phyloP scores from a whole-genome alignment of 2,888 invertebrate genomes.

The Rhagonycha fulva region DNA sequence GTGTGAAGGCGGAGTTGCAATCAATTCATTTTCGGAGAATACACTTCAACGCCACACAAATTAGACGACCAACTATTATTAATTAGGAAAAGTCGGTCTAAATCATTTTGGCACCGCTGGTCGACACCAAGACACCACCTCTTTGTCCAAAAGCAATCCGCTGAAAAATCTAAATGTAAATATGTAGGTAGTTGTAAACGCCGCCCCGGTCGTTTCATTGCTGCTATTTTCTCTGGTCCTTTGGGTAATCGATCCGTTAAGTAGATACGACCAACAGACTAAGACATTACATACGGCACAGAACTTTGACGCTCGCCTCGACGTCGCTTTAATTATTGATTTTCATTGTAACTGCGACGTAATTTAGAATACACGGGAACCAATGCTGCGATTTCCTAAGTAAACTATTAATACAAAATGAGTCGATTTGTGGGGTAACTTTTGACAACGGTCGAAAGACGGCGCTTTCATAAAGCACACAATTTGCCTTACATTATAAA shows the following conservation, averaged over 20 bases:
- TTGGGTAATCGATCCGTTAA: slow-evolving; percentile 27
- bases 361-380: slow-evolving; percentile 24
- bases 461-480: slow-evolving; percentile 1
- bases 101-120: neutral
- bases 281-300: slow-evolving; percentile 29
- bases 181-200: neutral
- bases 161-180: neutral
- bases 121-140: neutral
- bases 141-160: neutral
- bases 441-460: slow-evolving; percentile 1
- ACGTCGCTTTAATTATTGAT: slow-evolving; percentile 34
- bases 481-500: neutral
- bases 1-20: neutral
- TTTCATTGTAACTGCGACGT: slow-evolving; percentile 31
- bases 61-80: neutral
- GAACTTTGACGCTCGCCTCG: slow-evolving; percentile 31
- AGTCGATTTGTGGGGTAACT: slow-evolving; percentile 5
- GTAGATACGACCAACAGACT: slow-evolving; percentile 26
- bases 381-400: slow-evolving; percentile 14
- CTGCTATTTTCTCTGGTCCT: slow-evolving; percentile 6
- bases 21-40: neutral
- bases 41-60: slow-evolving; percentile 2
- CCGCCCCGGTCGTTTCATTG: neutral
- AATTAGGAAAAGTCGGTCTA: neutral
- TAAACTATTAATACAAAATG: slow-evolving; percentile 16